A percentile compares a stretch with the other conserved stretches of the same genome.
These are phyloP conservation scores for Latheticus oryzae DNA, from an alignment of 2,888 invertebrate genomes.

Conservation along the genomic window DNA sequence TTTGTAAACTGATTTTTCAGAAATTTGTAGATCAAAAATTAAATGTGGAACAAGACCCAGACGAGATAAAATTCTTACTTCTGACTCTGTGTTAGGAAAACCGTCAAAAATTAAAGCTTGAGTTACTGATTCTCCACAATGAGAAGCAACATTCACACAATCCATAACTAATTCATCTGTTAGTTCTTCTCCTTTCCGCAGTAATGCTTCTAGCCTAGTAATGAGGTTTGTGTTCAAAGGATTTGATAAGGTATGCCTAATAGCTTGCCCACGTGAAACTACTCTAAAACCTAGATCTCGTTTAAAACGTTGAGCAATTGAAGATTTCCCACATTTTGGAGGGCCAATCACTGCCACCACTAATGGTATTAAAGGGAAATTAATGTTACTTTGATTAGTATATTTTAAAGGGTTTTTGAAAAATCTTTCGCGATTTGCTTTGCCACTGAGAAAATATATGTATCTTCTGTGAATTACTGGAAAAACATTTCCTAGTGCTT, in stretches of 20 bases:
- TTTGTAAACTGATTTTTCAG: constrained; percentile 61
- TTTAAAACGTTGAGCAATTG: constrained; percentile 69
- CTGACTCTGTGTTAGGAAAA: constrained; percentile 69
- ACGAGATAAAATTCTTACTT: constrained; percentile 67
- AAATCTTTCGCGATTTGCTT: constrained; percentile 67
- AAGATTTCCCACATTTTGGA: constrained; percentile 73
- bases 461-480: constrained; percentile 71
- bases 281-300: constrained; percentile 69
- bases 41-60: constrained; percentile 71
- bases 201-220: constrained; percentile 61
- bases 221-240: constrained; percentile 69
- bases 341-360: constrained; percentile 72
- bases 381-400: constrained; percentile 63
- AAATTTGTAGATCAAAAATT: constrained; percentile 68
- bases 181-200: constrained; percentile 66
- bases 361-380: constrained; percentile 68
- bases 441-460: constrained; percentile 71
- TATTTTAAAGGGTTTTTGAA: constrained; percentile 71
- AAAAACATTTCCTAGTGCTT: constrained; percentile 65
- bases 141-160: constrained; percentile 68
- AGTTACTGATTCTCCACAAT: constrained; percentile 66
- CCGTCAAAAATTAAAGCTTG: constrained; percentile 75
- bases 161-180: constrained; percentile 66
- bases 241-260: constrained; percentile 67
- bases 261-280: constrained; percentile 69